A percentile compares a stretch with the other conserved stretches of the same genome.
Conservation (phyloP, 1,140 invertebrate species). For the Microplitis demolitor region DNA sequence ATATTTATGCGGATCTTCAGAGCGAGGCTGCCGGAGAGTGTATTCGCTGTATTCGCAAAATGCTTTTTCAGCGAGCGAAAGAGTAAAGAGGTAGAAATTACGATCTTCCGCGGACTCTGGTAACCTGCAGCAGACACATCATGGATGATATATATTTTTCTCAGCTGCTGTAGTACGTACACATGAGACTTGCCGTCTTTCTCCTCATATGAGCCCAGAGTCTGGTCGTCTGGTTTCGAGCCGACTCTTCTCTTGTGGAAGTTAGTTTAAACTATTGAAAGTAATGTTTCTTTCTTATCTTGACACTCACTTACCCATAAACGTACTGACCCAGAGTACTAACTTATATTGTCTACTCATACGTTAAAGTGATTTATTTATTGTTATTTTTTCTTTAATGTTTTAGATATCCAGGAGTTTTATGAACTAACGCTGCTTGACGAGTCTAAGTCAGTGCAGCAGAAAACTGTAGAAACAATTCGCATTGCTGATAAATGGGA, state of each 20-base stretch:
- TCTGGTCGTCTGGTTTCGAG: neutral
- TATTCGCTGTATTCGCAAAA: conserved; percentile 36
- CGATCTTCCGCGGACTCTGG: conserved; percentile 36
- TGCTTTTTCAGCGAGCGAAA: conserved; percentile 21
- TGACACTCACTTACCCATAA: conserved; percentile 12
- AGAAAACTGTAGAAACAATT: conserved; percentile 94
- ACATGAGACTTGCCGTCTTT: conserved; percentile 1
- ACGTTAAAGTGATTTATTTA: no score
- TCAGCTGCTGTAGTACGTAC: neutral
- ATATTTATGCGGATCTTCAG: conserved; percentile 33
- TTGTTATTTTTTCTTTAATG: conserved; percentile 34
- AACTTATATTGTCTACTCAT: no score
- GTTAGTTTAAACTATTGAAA: conserved; percentile 34
- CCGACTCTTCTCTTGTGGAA: neutral
- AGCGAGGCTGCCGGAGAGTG: conserved; percentile 35
- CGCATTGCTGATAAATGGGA: conserved; percentile 97
- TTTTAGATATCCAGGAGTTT: conserved; percentile 98
- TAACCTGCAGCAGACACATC: conserved; percentile 41
- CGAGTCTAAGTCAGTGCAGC: conserved; percentile 91
- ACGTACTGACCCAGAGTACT: conserved; percentile 19
- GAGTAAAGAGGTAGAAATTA: conserved; percentile 39
- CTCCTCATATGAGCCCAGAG: no score
- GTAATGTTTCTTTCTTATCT: conserved; percentile 36
- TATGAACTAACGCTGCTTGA: conserved; percentile 96
- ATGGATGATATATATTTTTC: conserved; percentile 43